phyloP scores from a whole-genome alignment of 2,888 invertebrate species.

The Itoplectis maculator region DNA sequence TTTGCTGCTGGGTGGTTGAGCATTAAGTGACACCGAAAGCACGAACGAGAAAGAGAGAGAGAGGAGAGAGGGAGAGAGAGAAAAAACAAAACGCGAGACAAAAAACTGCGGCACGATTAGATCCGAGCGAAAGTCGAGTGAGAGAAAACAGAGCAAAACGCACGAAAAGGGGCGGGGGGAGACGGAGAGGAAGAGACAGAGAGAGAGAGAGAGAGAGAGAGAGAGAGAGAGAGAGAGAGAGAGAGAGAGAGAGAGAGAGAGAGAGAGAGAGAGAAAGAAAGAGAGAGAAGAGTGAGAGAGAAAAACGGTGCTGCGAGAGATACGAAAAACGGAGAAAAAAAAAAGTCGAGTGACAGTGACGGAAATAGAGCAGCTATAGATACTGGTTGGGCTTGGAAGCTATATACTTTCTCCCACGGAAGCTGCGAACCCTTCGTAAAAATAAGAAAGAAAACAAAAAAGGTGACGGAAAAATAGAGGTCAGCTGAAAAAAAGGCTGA shows the following conservation, averaged over 20 bases:
- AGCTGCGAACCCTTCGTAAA: conserved; percentile 28
- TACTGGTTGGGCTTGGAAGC: conserved; percentile 41
- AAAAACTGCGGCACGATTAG: conserved; percentile 28
- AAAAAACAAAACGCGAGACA: conserved; percentile 16
- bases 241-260: neutral
- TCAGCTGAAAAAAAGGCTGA: neutral
- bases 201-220: too few relatives aligned
- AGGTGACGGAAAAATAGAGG: neutral
- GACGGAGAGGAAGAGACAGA: neutral
- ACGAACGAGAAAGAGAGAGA: conserved; percentile 2
- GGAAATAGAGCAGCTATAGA: conserved; percentile 51
- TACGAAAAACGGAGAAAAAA: conserved; percentile 12
- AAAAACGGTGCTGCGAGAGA: conserved; percentile 6
- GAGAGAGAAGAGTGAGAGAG: neutral
- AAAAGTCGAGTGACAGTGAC: conserved; percentile 39
- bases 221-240: too few relatives aligned
- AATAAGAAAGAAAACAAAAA: neutral
- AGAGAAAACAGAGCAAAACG: neutral
- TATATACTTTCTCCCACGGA: conserved; percentile 30
- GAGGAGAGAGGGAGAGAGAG: neutral
- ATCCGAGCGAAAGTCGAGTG: too few relatives aligned
- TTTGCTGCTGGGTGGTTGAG: conserved; percentile 44
- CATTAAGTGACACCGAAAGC: conserved; percentile 31
- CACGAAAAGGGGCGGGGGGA: too few relatives aligned
- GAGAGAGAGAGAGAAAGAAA: too few relatives aligned